Percentiles rank a stretch among this genome's conserved stretches.
These are phyloP conservation scores for Aphis craccivora DNA, from an alignment of 1,140 invertebrate species.

Conservation along the genomic window DNA sequence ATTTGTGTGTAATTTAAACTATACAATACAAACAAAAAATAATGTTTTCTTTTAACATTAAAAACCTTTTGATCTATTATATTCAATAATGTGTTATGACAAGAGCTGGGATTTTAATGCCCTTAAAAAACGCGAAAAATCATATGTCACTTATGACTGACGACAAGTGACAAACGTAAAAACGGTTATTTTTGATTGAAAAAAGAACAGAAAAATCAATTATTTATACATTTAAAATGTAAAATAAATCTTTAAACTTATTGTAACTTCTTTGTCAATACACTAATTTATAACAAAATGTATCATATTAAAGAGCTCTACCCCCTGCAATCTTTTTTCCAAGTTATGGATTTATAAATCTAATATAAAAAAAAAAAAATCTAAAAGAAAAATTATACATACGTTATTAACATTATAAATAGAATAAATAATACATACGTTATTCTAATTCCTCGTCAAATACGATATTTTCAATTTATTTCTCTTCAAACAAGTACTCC, in stretches of 20 bases:
- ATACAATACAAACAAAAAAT: background rate
- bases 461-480: background rate
- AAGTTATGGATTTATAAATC: background rate
- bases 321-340: background rate
- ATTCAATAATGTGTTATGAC: background rate
- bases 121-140: no score
- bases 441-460: no score
- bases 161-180: background rate
- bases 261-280: background rate
- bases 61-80: background rate
- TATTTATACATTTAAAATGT: background rate
- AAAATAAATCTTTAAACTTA: background rate
- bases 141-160: background rate
- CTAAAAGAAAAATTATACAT: no score
- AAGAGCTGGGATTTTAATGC: no score
- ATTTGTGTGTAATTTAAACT: background rate
- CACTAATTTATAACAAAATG: background rate
- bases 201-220: conserved; percentile 20
- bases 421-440: no score
- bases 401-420: no score
- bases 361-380: background rate
- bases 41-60: no score
- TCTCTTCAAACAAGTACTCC: background rate
- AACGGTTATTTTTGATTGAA: background rate
- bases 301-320: background rate